These are phyloP conservation scores for Anabacerthia variegaticeps DNA, from an alignment of 2,797 vertebrate species.

Conservation along the genomic window DNA sequence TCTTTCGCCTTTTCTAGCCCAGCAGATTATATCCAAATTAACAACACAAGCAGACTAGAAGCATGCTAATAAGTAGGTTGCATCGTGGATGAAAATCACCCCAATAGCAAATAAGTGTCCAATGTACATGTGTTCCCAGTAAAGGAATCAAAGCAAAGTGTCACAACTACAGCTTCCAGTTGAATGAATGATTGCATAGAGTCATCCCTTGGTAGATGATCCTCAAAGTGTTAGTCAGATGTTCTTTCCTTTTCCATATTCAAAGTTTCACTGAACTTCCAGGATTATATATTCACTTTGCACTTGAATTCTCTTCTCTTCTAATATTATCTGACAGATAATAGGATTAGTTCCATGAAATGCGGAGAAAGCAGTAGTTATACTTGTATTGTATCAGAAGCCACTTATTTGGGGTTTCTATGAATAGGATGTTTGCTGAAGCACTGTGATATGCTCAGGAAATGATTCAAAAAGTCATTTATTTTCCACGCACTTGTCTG, in stretches of 20 bases:
- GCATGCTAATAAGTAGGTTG: background rate
- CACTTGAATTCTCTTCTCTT: background rate
- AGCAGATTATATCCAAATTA: background rate
- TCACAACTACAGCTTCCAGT: background rate
- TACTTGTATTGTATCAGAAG: background rate
- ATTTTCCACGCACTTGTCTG: background rate
- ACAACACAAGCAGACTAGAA: background rate
- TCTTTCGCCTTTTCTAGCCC: background rate
- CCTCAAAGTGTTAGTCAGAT: background rate
- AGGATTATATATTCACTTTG: background rate
- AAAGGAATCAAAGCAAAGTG: background rate
- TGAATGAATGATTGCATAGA: background rate
- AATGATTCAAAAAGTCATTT: conserved; percentile 14
- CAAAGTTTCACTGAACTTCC: background rate
- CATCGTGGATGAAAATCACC: background rate
- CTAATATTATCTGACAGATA: background rate
- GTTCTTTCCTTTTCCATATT: background rate
- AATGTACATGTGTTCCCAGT: background rate
- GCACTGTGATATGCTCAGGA: background rate
- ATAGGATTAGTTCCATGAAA: conserved; percentile 7
- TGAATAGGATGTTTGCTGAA: conserved; percentile 13
- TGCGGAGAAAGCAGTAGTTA: background rate
- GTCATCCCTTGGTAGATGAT: background rate
- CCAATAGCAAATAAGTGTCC: background rate
- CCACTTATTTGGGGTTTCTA: background rate